A percentile compares a stretch with the other conserved stretches of the same genome.
Evolutionary conservation across 2,888 invertebrate genomes (phyloP).

Genomic region (Boloria euphrosyne): DNA sequence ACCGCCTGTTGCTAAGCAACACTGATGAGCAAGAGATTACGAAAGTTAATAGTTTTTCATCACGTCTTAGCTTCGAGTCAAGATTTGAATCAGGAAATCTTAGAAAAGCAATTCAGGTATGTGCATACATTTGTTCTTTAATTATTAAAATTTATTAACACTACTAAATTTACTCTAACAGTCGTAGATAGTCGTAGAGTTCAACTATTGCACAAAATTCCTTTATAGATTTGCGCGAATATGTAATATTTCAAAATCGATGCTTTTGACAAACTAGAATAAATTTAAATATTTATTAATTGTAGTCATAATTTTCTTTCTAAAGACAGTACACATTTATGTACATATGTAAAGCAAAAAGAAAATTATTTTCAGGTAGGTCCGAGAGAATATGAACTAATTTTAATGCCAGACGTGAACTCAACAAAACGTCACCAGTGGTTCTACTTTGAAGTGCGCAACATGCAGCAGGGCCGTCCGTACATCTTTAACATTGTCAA

Average conservation of each 20-base stretch:
- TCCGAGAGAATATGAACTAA: constrained; percentile 90
- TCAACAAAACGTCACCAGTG: constrained; percentile 90
- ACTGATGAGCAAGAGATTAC: constrained; percentile 77
- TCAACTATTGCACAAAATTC: too few relatives aligned
- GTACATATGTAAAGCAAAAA: background rate
- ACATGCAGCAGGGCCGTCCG: constrained; percentile 85
- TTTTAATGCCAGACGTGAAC: constrained; percentile 92
- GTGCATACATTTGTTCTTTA: background rate
- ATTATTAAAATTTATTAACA: background rate
- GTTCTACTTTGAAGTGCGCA: constrained; percentile 95
- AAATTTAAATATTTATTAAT: too few relatives aligned
- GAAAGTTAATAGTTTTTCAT: constrained; percentile 64
- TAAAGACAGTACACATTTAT: background rate
- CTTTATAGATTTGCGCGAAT: too few relatives aligned
- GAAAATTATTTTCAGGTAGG: constrained; percentile 82
- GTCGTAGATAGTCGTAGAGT: too few relatives aligned
- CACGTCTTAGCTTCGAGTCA: constrained; percentile 88
- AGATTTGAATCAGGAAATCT: constrained; percentile 94
- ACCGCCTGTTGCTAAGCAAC: constrained; percentile 66
- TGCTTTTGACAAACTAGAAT: too few relatives aligned
- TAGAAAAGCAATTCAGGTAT: constrained; percentile 89
- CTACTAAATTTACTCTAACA: too few relatives aligned
- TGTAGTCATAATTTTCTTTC: too few relatives aligned
- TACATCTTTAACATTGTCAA: constrained; percentile 94
- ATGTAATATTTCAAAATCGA: too few relatives aligned